Evolutionary conservation across 2,797 vertebrate species (phyloP).

Genomic region (Fratercula arctica): DNA sequence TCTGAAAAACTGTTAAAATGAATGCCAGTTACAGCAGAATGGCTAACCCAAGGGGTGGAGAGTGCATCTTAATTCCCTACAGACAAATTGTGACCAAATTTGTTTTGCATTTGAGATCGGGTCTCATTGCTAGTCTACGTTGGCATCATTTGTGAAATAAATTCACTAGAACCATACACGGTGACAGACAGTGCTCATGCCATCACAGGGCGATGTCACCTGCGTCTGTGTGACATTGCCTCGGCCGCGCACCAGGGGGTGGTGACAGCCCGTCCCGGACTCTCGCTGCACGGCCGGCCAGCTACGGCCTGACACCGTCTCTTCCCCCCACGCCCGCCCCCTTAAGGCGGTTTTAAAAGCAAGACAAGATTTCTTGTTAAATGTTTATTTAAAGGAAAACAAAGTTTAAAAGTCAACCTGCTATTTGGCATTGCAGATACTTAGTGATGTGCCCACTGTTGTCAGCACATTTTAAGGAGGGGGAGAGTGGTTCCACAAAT

Average conservation of each 20-base stretch:
- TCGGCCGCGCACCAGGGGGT: neutral
- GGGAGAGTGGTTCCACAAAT: neutral
- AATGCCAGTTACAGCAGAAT: neutral
- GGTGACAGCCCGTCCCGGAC: no score
- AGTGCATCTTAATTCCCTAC: neutral
- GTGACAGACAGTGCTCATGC: neutral
- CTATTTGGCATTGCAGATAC: neutral
- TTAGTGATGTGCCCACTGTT: neutral
- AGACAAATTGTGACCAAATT: neutral
- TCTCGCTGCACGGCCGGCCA: neutral
- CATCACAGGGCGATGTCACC: neutral
- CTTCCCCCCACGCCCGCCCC: neutral
- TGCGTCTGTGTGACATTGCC: neutral
- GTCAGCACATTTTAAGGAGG: neutral
- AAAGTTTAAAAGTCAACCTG: neutral
- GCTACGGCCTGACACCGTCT: neutral
- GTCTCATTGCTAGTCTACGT: neutral
- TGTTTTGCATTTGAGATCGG: neutral
- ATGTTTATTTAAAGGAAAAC: neutral
- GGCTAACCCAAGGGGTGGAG: neutral
- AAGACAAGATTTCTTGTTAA: neutral
- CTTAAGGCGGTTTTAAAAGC: neutral
- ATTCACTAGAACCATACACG: rapidly evolving
- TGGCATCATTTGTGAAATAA: neutral
- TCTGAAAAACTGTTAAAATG: neutral